phyloP scores from a whole-genome alignment of 2,888 invertebrate species.

The Drosophila mettleri region DNA sequence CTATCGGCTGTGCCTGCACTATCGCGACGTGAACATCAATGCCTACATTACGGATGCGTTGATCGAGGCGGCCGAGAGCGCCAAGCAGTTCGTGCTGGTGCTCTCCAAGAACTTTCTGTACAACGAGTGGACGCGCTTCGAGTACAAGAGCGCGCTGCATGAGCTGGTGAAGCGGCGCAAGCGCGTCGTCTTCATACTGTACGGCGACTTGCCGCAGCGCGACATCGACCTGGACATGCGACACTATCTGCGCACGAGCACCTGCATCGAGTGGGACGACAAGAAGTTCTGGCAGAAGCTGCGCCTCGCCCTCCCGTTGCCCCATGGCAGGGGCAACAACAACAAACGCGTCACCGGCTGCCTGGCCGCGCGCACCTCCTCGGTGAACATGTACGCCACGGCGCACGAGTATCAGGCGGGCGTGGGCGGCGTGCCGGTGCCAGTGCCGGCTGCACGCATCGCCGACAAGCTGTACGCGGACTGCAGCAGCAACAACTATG shows the following conservation, averaged over 20 bases:
- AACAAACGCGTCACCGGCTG: slow-evolving; percentile 80
- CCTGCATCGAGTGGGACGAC: slow-evolving; percentile 97
- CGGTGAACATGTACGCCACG: slow-evolving; percentile 76
- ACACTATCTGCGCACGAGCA: slow-evolving; percentile 95
- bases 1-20: slow-evolving; percentile 95
- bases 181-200: slow-evolving; percentile 94
- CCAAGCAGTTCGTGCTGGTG: slow-evolving; percentile 94
- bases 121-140: slow-evolving; percentile 97
- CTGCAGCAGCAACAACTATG: slow-evolving; percentile 83
- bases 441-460: slow-evolving; percentile 57
- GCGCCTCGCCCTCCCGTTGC: slow-evolving; percentile 93
- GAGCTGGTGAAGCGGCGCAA: slow-evolving; percentile 94
- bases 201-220: slow-evolving; percentile 94
- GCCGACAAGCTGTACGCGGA: slow-evolving; percentile 81
- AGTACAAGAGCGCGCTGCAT: slow-evolving; percentile 96
- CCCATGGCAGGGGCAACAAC: slow-evolving; percentile 72
- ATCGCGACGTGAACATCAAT: slow-evolving; percentile 95
- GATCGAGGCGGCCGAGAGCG: slow-evolving; percentile 95
- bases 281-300: slow-evolving; percentile 98
- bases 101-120: slow-evolving; percentile 96
- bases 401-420: slow-evolving; percentile 50
- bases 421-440: slow-evolving; percentile 28
- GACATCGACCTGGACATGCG: slow-evolving; percentile 96
- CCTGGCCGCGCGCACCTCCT: slow-evolving; percentile 84
- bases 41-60: slow-evolving; percentile 96